Evolutionary conservation across 2,888 invertebrate species (phyloP), one percentile per base, ranked within the genome.

Genomic region (Drosophila monieri): DNA sequence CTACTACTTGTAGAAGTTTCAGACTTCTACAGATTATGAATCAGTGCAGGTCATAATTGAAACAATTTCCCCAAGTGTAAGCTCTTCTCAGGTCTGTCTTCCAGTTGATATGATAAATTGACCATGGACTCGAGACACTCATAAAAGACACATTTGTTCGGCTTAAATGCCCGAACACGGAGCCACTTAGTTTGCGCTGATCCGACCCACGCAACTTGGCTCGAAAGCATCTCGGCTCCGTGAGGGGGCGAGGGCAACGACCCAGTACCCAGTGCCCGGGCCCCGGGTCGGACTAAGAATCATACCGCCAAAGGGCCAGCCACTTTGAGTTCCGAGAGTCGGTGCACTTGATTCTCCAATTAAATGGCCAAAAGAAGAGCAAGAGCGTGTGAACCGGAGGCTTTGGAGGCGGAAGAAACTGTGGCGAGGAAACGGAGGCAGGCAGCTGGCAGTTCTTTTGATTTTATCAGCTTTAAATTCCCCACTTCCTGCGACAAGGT

Each of bases 161-260:
- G 65, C 80, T 76, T 80, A 64, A 77, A 71, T 62, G 59, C 59
- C 58, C 59, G 27, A 53, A 49, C 59, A 32, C 60, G 39, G 58
- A 70, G 80, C 69, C 80, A 84, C 87, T 86, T 86, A 84, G 80
- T 80, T 81, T 67, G 77, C 69, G 85, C 75, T 87, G 85, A 87
- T 81, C 74, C 72, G 74, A 72, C 87, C 84, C 87, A 84, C 84
- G 84, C 84, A 68, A 73, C 67, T 27, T 39, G 35, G 35, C 35
- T n/a, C 14, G 14, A 35, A 49, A 51, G 39, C 44, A 25, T 39
- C 47, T 30, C 10, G n/a, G 10, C 30, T 60, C 41, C 12, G 21
- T 23, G 47, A 48, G 56, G 55, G 70, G 56, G 66, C 65, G 78
- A 80, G 80, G 80, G 87, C 80, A 80, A 78, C 87, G 80, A 80